These are phyloP conservation scores for Paedocypris micromegethes DNA, from an alignment of 2,797 vertebrate species.

Conservation along the genomic window DNA sequence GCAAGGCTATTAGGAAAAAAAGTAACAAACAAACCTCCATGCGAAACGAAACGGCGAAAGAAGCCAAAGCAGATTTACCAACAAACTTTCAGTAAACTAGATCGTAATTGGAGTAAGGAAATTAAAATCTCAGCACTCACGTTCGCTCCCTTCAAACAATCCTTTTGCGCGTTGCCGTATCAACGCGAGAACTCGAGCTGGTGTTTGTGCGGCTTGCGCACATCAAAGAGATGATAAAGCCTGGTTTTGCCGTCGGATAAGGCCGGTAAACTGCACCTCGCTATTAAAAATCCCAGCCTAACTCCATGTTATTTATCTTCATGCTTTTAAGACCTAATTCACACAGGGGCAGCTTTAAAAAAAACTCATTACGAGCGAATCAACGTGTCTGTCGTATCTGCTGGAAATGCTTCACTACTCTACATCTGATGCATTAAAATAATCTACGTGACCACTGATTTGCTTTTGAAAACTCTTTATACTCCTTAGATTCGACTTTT, in stretches of 20 bases:
- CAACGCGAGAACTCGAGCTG: neutral
- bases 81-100: slow-evolving; percentile 32
- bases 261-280: slow-evolving; percentile 72
- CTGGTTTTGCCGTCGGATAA: slow-evolving; percentile 76
- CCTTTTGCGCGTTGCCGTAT: neutral
- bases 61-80: slow-evolving; percentile 31
- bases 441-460: neutral
- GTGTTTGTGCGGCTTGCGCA: slow-evolving; percentile 64
- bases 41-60: slow-evolving; percentile 31
- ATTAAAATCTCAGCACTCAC: slow-evolving; percentile 37
- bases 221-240: slow-evolving; percentile 82
- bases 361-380: slow-evolving; percentile 36
- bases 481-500: too few relatives aligned
- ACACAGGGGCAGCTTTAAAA: slow-evolving; percentile 38
- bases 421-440: slow-evolving; percentile 23
- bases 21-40: slow-evolving; percentile 58
- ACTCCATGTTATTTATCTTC: slow-evolving; percentile 61
- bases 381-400: slow-evolving; percentile 26
- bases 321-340: slow-evolving; percentile 55
- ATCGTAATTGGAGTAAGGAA: slow-evolving; percentile 17
- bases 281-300: slow-evolving; percentile 58
- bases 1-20: slow-evolving; percentile 70
- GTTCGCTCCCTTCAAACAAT: slow-evolving; percentile 36
- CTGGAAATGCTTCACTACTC: slow-evolving; percentile 11
- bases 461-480: too few relatives aligned